Evolutionary conservation across 1,140 invertebrate species (phyloP).

Genomic region (Drosophila guanche): DNA sequence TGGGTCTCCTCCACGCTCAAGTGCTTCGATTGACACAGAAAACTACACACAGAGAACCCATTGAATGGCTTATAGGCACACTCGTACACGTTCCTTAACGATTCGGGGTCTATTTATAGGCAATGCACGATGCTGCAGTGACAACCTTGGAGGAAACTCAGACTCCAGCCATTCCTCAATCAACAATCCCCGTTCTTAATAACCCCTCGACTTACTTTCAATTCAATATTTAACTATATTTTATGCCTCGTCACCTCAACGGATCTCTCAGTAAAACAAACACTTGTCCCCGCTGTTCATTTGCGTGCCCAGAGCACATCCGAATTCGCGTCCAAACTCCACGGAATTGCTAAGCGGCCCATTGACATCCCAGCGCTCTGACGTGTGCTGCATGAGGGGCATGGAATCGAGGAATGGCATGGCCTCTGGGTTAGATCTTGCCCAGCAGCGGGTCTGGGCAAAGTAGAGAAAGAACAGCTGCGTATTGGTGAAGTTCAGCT

Average conservation of each 20-base stretch:
- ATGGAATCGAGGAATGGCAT: conserved; percentile 41
- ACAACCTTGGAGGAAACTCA: background rate
- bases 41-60: background rate
- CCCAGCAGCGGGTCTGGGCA: conserved; percentile 84
- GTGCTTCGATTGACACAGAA: conserved; percentile 52
- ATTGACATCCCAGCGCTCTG: conserved; percentile 68
- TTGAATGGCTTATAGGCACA: too few species aligned
- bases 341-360: conserved; percentile 67
- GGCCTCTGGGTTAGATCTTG: conserved; percentile 31
- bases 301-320: conserved; percentile 56
- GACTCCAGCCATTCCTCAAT: conserved; percentile 4
- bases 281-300: conserved; percentile 81
- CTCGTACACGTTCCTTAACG: too few species aligned
- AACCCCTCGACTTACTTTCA: conserved; percentile 19
- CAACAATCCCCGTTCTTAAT: conserved; percentile 1
- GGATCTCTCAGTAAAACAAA: conserved; percentile 49
- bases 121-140: background rate
- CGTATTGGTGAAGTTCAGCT: conserved; percentile 73
- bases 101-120: background rate
- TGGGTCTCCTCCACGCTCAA: conserved; percentile 28
- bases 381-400: conserved; percentile 61
- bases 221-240: conserved; percentile 9
- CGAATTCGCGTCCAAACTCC: conserved; percentile 71
- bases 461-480: conserved; percentile 91
- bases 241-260: conserved; percentile 4